phyloP scores from a whole-genome alignment of 2,797 vertebrate genomes.

The Diglossa cyanea region DNA sequence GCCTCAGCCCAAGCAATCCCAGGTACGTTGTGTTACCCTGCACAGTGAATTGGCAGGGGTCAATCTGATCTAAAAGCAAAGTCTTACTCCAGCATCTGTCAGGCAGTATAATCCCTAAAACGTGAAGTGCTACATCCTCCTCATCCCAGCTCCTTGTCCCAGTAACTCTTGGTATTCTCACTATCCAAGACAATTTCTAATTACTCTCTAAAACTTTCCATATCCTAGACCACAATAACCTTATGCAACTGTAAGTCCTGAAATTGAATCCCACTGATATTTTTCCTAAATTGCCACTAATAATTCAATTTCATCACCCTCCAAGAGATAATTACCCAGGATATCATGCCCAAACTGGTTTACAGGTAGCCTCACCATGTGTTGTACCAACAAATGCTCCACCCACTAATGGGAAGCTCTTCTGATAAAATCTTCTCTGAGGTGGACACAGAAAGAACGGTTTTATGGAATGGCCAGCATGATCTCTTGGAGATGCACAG shows the following conservation, averaged over 20 bases:
- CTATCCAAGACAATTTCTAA: neutral
- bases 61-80: neutral
- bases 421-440: neutral
- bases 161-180: neutral
- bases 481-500: neutral
- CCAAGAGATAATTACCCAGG: neutral
- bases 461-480: neutral
- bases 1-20: neutral
- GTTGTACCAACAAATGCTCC: neutral
- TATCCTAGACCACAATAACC: neutral
- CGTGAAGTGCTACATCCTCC: neutral
- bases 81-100: neutral
- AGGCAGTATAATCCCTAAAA: neutral
- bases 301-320: neutral
- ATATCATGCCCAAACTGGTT: neutral
- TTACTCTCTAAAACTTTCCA: neutral
- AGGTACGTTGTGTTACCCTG: neutral
- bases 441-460: neutral
- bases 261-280: neutral
- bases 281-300: neutral
- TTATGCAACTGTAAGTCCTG: neutral
- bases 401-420: neutral
- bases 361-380: neutral
- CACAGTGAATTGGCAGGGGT: neutral
- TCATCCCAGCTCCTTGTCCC: neutral